Evolutionary conservation across 2,888 invertebrate species (phyloP).

Genomic region (Athalia cordata): DNA sequence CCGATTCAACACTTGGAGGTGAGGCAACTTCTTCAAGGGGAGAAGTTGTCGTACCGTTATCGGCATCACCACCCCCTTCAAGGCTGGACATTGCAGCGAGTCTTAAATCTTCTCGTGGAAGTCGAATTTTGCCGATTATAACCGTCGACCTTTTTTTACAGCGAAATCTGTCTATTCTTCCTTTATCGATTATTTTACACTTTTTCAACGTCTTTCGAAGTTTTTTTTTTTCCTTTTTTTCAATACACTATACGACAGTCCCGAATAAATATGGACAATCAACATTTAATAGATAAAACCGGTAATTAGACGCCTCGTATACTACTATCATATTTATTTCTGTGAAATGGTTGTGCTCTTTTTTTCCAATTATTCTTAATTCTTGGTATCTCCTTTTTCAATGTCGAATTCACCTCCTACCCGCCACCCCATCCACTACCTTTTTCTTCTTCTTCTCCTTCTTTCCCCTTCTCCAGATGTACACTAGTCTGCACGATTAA

Average conservation of each 20-base stretch:
- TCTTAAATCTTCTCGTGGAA: constrained; percentile 31
- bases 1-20: constrained; percentile 67
- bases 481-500: constrained; percentile 19
- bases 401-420: not conserved
- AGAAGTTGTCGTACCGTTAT: constrained; percentile 67
- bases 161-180: not conserved
- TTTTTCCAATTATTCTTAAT: not conserved
- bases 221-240: no score
- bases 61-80: constrained; percentile 59
- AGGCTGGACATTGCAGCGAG: constrained; percentile 58
- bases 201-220: no score
- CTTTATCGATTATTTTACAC: no score
- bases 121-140: constrained; percentile 17
- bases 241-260: no score
- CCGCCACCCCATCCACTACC: not conserved
- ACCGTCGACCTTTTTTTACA: not conserved
- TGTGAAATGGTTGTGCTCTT: not conserved
- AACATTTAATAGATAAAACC: not conserved
- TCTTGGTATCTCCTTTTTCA: not conserved
- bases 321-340: constrained; percentile 22
- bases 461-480: not conserved
- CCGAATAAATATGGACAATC: no score
- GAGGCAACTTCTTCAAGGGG: constrained; percentile 70
- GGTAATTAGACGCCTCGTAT: constrained; percentile 3
- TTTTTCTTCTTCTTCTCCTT: not conserved